phyloP scores from a whole-genome alignment of 2,888 invertebrate species.

The Sphaerophoria taeniata region DNA sequence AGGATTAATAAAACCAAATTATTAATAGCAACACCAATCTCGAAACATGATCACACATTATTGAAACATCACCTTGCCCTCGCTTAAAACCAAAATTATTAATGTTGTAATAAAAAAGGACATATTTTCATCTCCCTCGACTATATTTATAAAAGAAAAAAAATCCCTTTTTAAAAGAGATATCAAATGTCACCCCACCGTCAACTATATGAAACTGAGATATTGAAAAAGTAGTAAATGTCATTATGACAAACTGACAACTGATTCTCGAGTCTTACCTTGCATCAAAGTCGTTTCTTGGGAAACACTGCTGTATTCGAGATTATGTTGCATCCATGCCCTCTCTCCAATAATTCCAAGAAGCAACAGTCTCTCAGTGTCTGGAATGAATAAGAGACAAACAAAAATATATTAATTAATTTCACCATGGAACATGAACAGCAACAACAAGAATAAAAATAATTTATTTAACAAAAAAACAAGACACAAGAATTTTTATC shows the following conservation, averaged over 20 bases:
- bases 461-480: conserved; percentile 40
- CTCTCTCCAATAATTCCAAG: conserved; percentile 36
- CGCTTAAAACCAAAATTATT: background rate
- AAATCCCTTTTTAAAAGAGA: background rate
- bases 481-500: conserved; percentile 44
- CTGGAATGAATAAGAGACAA: conserved; percentile 25
- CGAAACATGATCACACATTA: conserved; percentile 32
- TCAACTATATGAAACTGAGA: too few species aligned
- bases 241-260: conserved; percentile 1
- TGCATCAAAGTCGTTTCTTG: conserved; percentile 54
- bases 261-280: conserved; percentile 39
- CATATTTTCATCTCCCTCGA: too few species aligned
- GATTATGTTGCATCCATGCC: conserved; percentile 70
- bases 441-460: conserved; percentile 1
- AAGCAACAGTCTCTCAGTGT: conserved; percentile 28
- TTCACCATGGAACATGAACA: too few species aligned
- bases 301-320: conserved; percentile 44
- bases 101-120: conserved; percentile 15
- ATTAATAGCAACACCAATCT: background rate
- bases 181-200: conserved; percentile 17
- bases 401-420: conserved; percentile 30
- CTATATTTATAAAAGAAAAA: background rate
- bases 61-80: conserved; percentile 9
- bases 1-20: background rate
- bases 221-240: background rate